Conservation (phyloP, 2,113 vertebrate species). For the Salvator merianae region DNA sequence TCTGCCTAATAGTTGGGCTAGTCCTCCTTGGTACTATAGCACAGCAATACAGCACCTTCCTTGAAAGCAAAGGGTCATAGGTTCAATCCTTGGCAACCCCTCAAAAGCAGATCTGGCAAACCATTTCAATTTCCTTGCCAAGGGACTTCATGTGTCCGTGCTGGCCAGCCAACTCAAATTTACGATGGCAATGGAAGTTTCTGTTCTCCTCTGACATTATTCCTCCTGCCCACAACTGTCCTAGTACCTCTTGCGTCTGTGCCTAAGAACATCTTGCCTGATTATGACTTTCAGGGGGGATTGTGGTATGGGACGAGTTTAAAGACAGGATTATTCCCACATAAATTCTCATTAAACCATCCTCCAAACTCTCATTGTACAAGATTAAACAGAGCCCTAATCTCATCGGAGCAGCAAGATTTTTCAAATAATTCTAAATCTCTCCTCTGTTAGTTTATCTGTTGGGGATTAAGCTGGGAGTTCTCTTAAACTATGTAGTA, state of each 20-base stretch:
- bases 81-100: no score
- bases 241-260: not conserved
- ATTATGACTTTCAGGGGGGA: constrained; percentile 22
- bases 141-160: no score
- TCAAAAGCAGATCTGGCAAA: no score
- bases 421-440: constrained; percentile 33
- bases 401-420: constrained; percentile 26
- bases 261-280: constrained; percentile 12
- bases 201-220: not conserved
- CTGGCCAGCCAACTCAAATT: no score
- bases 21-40: no score
- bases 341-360: constrained; percentile 38
- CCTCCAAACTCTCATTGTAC: constrained; percentile 12
- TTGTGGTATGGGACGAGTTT: constrained; percentile 12
- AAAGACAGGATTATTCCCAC: constrained; percentile 22
- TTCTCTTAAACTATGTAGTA: not conserved
- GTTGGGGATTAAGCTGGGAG: not conserved
- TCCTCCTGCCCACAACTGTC: not conserved
- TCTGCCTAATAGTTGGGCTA: no score
- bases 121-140: no score
- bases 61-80: no score
- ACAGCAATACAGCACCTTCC: no score
- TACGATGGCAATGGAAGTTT: not conserved
- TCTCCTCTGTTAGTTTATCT: constrained; percentile 28
- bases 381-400: constrained; percentile 24